Evolutionary conservation across 2,797 vertebrate genomes (phyloP), one percentile per base, ranked within the genome.

Genomic region (Rhodeus uyekii): DNA sequence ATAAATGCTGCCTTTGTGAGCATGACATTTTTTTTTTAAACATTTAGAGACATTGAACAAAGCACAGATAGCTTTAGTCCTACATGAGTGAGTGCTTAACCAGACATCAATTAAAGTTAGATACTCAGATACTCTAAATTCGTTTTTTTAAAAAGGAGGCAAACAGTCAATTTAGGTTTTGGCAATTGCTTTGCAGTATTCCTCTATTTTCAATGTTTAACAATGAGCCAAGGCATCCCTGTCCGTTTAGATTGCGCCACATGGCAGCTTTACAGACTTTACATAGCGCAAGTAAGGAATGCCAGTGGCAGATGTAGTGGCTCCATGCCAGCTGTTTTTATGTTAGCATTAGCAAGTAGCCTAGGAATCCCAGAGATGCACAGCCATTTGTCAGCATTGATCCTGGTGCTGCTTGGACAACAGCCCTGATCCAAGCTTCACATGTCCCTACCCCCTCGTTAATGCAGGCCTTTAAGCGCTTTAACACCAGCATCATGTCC

Each of bases 381-480:
- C 46, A 69, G 32, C 19, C 55, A 81, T 77, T 77, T 81, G 68
- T 85, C 27, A 81, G 58, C 67, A 73, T 55, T 46, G 79, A 85
- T 65, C 38, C 29, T 65, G 42, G 74, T 74, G 58, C 44, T 73
- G 44, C 34, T 64, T 73, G 24, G 58, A 80, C 48, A 29, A 32
- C 2, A 0, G 32, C 32, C 16, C 27, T 79, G 74, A 81, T 81
- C 74, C 74, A 50, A 78, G 67, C 65, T 53, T 77, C 72, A 29
- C 6, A 86, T 68, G 68, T 61, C 46, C 36, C 50, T 58, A 14
- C 34, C 71, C 64, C 75, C 75, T 58, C 72, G 27, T 69, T 80
- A 67, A 80, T 83, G 48, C 58, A 72, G 77, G n/a, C 5, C 38
- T 48, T 38, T 83, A 86, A 80, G 84, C 77, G 16, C 36, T 80